Conservation (phyloP, 2,888 invertebrate species). For the Ophion costatus region DNA sequence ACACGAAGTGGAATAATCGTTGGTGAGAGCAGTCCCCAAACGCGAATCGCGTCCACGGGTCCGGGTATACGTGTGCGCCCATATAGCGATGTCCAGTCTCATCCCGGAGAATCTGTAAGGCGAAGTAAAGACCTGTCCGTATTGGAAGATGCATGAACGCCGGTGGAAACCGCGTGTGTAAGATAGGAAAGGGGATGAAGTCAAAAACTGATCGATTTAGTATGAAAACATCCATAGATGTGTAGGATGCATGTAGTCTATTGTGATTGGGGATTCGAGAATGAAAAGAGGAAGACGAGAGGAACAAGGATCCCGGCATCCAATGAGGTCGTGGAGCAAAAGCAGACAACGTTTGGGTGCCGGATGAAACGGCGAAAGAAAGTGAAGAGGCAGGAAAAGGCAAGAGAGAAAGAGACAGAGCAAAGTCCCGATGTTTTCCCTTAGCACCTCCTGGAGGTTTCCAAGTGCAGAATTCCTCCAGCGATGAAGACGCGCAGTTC, state of each 20-base stretch:
- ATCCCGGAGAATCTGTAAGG: constrained; percentile 39
- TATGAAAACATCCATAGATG: not conserved
- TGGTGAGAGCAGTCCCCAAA: not conserved
- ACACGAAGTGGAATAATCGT: constrained; percentile 10
- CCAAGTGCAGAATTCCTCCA: not conserved
- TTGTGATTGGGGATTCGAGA: no score
- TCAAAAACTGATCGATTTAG: constrained; percentile 48
- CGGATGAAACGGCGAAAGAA: not conserved
- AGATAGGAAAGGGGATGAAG: constrained; percentile 13
- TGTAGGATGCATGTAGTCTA: no score
- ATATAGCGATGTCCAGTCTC: not conserved
- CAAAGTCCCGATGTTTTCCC: not conserved
- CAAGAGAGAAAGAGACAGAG: constrained; percentile 13
- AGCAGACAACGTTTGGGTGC: no score
- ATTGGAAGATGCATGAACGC: not conserved
- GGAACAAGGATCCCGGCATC: no score
- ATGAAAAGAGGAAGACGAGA: no score
- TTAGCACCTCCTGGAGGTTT: not conserved
- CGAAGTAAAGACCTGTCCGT: not conserved
- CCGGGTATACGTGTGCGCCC: not conserved
- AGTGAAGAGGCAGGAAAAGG: not conserved
- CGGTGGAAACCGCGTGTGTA: not conserved
- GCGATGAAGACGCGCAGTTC: not conserved
- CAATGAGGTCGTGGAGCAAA: no score
- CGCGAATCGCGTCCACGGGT: not conserved